Evolutionary conservation across 2,113 vertebrate genomes (phyloP).

Genomic region (Rhodinocichla rosea): DNA sequence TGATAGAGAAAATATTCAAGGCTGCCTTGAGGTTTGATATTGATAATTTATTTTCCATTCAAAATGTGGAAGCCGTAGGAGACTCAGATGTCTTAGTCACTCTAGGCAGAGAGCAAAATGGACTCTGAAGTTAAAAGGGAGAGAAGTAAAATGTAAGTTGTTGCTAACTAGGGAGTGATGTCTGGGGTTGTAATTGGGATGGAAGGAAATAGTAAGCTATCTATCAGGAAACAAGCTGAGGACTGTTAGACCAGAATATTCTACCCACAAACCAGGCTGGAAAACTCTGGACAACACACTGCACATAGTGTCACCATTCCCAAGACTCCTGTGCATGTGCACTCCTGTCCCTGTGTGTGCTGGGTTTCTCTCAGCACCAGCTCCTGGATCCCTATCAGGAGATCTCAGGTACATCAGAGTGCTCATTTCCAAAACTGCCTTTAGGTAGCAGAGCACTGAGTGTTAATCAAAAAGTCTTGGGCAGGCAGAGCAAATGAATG

Average conservation of each 20-base stretch:
- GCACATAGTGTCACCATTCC: neutral
- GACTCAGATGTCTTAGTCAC: neutral
- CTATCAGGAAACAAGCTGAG: neutral
- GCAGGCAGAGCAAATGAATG: neutral
- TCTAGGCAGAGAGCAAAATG: neutral
- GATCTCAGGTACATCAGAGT: neutral
- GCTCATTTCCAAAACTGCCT: neutral
- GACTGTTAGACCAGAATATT: neutral
- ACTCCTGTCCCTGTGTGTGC: fast-evolving
- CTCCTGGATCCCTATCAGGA: neutral
- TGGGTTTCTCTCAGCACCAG: neutral
- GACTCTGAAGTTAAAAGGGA: neutral
- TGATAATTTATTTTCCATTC: neutral
- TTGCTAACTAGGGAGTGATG: neutral
- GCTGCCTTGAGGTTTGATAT: neutral
- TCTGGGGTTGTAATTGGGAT: neutral
- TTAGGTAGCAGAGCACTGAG: neutral
- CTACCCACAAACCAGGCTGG: neutral
- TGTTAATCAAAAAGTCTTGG: neutral
- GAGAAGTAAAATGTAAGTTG: neutral
- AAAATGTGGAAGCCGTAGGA: neutral
- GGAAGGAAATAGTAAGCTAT: neutral
- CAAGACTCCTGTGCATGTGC: neutral
- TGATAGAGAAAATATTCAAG: neutral
- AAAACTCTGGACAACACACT: neutral